phyloP scores from a whole-genome alignment of 1,140 invertebrate species.

The Hyles vespertilio region DNA sequence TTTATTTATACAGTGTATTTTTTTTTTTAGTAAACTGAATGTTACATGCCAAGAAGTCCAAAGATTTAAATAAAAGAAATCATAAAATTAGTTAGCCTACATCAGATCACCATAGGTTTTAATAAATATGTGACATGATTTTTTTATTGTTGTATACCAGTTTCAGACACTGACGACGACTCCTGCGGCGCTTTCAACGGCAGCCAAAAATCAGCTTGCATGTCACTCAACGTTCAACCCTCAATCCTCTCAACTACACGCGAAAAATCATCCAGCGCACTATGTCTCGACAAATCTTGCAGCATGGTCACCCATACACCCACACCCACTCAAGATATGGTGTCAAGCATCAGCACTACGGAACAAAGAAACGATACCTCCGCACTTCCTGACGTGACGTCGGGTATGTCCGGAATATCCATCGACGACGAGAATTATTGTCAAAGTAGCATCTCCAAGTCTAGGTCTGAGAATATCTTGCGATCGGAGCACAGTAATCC shows the following conservation, averaged over 20 bases:
- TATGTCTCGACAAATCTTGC: slow-evolving; percentile 68
- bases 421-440: slow-evolving; percentile 71
- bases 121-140: no score
- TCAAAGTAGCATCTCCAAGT: slow-evolving; percentile 69
- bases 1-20: no score
- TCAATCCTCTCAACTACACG: slow-evolving; percentile 60
- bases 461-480: slow-evolving; percentile 68
- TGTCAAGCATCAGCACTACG: slow-evolving; percentile 72
- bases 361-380: slow-evolving; percentile 69
- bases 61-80: no score
- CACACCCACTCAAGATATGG: slow-evolving; percentile 73
- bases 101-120: no score
- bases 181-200: slow-evolving; percentile 67
- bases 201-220: slow-evolving; percentile 67
- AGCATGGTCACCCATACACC: slow-evolving; percentile 69
- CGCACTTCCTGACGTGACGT: slow-evolving; percentile 65
- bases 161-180: slow-evolving; percentile 72
- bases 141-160: slow-evolving; percentile 22
- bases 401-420: slow-evolving; percentile 70
- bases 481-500: slow-evolving; percentile 63
- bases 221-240: slow-evolving; percentile 67
- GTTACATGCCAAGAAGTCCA: no score
- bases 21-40: no score
- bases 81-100: no score
- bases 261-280: slow-evolving; percentile 68